Percentiles rank a stretch among this genome's conserved stretches.
phyloP scores from a whole-genome alignment of 2,113 vertebrate genomes.

The Camarhynchus parvulus region DNA sequence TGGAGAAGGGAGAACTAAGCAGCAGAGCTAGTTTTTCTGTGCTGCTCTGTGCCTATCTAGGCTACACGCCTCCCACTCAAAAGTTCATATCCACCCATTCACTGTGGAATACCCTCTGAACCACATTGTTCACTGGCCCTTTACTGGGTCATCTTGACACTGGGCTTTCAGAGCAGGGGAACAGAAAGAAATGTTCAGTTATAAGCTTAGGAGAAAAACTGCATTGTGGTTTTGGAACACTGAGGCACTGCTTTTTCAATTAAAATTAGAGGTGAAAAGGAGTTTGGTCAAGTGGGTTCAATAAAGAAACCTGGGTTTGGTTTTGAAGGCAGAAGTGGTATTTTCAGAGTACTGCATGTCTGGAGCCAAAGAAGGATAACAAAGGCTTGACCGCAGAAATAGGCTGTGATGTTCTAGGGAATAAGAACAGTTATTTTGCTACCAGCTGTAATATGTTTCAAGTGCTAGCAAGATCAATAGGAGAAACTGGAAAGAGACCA shows the following conservation, averaged over 20 bases:
- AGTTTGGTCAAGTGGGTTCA: neutral
- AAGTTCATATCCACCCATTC: neutral
- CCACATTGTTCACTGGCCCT: neutral
- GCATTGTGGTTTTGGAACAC: neutral
- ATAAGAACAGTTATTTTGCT: neutral
- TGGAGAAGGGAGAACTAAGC: neutral
- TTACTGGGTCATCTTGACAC: neutral
- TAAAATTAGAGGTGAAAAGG: neutral
- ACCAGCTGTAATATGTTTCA: neutral
- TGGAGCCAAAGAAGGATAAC: neutral
- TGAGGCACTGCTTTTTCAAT: neutral
- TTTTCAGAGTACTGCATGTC: neutral
- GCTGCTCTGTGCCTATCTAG: neutral
- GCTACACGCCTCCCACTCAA: rapidly evolving
- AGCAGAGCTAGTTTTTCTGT: neutral
- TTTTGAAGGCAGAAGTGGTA: neutral
- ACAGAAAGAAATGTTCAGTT: neutral
- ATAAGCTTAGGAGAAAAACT: neutral
- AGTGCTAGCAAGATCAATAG: neutral
- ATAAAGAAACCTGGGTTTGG: neutral
- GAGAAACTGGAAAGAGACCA: neutral
- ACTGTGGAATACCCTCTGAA: neutral
- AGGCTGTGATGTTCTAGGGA: neutral
- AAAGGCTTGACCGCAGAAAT: neutral
- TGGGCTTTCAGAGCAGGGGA: neutral